Base-by-base conservation (phyloP, 2,113 vertebrate genomes). In the Chaetodon trifascialis region DNA sequence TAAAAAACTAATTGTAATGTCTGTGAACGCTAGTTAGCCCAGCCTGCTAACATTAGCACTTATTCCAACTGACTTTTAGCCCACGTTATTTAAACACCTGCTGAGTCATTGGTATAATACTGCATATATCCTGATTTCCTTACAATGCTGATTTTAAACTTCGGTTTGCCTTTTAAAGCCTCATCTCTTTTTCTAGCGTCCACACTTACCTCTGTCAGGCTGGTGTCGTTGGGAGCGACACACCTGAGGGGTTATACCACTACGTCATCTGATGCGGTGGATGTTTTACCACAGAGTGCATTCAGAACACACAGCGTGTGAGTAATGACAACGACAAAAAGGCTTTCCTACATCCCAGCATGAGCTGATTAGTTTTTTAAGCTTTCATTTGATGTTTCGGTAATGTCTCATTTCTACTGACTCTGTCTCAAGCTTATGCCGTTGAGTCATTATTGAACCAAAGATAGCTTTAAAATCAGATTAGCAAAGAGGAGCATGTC, bases 281-380 rank as follows among this genome's bases (percentile, higher is more conserved):
- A 56, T 65, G 38, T 73, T 63, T 66, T 2, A 62, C 66, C 46
- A 58, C 62, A 15, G 38, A 23, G 40, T 58, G 42, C 40, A 62
- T 82, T 77, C 60, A 70, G 59, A 42, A 60, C 51, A 42, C 54
- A 58, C 51, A 85, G 36, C 15, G 36, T 64, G 76, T 77, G 68
- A 80, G 75, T 84, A 82, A 91, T 86, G 65, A 75, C 19, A 51
- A 59, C 0, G 23, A 81, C 83, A 51, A 79, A 80, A 84, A 82
- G 63, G 25, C 30, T 82, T 82, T 69, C 54, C 70, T 67, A 38
- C 25, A 56, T 17, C 58, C 70, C 62, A 49, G 66, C 15, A 16
- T 63, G 79, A 84, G 73, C 62, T 80, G 87, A 87, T 86, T 77
- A 46, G 63, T 67, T 82, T 78, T 66, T 68, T 82, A 72, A 89